These are phyloP conservation scores for Furnarius figulus DNA, from an alignment of 2,113 vertebrate genomes.

Conservation along the genomic window DNA sequence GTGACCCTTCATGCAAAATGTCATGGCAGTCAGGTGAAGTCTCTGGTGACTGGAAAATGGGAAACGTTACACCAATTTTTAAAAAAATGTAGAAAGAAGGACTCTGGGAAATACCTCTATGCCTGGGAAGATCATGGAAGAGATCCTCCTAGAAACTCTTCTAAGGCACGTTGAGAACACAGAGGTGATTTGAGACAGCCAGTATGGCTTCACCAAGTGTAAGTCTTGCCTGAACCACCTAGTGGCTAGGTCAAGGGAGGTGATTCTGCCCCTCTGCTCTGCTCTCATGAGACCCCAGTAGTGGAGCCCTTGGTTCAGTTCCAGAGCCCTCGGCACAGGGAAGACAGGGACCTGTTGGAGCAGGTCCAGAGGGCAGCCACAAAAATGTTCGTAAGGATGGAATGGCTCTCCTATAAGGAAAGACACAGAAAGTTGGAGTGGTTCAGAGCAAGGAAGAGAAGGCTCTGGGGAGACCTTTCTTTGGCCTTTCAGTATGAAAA, in stretches of 20 bases:
- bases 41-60: not conserved
- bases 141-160: not conserved
- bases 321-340: not conserved
- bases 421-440: not conserved
- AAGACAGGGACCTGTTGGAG: not conserved
- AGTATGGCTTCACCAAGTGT: not conserved
- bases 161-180: not conserved
- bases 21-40: not conserved
- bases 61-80: not conserved
- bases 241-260: not conserved
- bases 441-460: not conserved
- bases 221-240: not conserved
- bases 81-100: not conserved
- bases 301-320: not conserved
- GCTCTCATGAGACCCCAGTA: not conserved
- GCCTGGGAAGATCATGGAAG: not conserved
- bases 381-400: not conserved
- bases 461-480: not conserved
- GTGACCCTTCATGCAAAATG: not conserved
- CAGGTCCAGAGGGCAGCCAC: not conserved
- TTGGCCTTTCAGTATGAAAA: not conserved
- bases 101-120: not conserved
- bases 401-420: not conserved
- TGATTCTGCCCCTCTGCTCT: not conserved
- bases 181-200: not conserved